Percentiles rank a stretch among this genome's conserved stretches.
Conservation (phyloP, 2,888 invertebrate genomes). For the Diplazon laetatorius region DNA sequence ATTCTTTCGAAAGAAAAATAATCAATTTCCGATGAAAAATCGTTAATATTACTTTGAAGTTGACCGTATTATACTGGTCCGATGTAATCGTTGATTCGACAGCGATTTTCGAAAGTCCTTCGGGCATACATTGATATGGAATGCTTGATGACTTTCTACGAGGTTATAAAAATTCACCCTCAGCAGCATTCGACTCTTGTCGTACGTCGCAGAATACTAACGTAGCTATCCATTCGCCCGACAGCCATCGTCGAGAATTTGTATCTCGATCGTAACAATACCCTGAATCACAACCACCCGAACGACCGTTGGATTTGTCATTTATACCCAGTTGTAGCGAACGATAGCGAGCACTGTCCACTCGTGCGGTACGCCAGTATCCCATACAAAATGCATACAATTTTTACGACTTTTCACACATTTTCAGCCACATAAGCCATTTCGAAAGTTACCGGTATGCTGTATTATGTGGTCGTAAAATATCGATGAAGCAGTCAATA, state of each 20-base stretch:
- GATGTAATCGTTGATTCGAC: not conserved
- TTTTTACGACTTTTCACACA: slow-evolving; percentile 23
- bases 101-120: not conserved
- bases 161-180: not conserved
- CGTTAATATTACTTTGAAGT: too few species aligned
- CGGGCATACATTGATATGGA: not conserved
- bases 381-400: slow-evolving; percentile 1
- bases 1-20: not conserved
- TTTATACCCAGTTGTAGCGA: slow-evolving; percentile 36
- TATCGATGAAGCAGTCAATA: slow-evolving; percentile 4
- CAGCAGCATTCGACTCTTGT: not conserved
- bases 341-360: slow-evolving; percentile 25
- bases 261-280: slow-evolving; percentile 39
- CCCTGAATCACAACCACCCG: slow-evolving; percentile 37
- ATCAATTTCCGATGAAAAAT: not conserved
- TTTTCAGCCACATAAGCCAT: slow-evolving; percentile 12
- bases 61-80: too few species aligned
- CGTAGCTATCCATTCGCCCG: not conserved
- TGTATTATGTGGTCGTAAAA: slow-evolving; percentile 4
- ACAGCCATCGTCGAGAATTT: slow-evolving; percentile 36
- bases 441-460: slow-evolving; percentile 19
- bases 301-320: slow-evolving; percentile 36
- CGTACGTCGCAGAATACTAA: not conserved
- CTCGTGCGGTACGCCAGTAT: not conserved
- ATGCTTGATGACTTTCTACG: not conserved